A percentile compares a stretch with the other conserved stretches of the same genome.
Conservation (phyloP, 1,140 invertebrate genomes). For the Dreissena rostriformis region DNA sequence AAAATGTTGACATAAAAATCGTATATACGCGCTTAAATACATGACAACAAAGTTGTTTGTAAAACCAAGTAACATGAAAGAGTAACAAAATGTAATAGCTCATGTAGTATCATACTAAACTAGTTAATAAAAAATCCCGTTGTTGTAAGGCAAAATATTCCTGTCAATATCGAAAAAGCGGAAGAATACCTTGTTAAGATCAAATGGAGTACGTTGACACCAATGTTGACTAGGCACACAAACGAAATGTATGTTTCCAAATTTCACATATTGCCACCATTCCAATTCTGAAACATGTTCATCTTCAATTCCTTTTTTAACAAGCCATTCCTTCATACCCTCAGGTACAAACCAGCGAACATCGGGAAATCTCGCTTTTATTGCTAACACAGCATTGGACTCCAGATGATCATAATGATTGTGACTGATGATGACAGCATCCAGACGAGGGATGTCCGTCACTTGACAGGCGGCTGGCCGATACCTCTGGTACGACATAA, state of each 20-base stretch:
- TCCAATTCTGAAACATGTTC: conserved; percentile 81
- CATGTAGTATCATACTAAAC: no score
- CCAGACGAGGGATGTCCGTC: conserved; percentile 73
- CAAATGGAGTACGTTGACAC: conserved; percentile 78
- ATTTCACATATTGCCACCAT: conserved; percentile 82
- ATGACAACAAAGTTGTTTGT: no score
- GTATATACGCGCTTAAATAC: no score
- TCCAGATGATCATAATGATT: conserved; percentile 84
- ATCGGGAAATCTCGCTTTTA: conserved; percentile 64
- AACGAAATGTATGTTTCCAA: conserved; percentile 73
- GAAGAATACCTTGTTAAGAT: conserved; percentile 80
- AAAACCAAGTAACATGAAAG: no score
- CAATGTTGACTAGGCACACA: conserved; percentile 84
- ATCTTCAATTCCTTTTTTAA: conserved; percentile 71
- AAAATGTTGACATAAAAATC: no score
- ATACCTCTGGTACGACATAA: conserved; percentile 56
- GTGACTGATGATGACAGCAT: conserved; percentile 83
- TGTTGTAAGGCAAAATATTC: no score
- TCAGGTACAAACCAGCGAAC: conserved; percentile 82
- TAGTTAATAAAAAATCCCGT: no score
- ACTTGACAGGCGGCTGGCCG: conserved; percentile 56
- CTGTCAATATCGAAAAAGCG: neutral
- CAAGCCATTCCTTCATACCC: conserved; percentile 79
- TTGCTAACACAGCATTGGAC: conserved; percentile 70
- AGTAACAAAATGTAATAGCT: no score